phyloP scores from a whole-genome alignment of 2,888 invertebrate genomes.

The Noctua janthina region DNA sequence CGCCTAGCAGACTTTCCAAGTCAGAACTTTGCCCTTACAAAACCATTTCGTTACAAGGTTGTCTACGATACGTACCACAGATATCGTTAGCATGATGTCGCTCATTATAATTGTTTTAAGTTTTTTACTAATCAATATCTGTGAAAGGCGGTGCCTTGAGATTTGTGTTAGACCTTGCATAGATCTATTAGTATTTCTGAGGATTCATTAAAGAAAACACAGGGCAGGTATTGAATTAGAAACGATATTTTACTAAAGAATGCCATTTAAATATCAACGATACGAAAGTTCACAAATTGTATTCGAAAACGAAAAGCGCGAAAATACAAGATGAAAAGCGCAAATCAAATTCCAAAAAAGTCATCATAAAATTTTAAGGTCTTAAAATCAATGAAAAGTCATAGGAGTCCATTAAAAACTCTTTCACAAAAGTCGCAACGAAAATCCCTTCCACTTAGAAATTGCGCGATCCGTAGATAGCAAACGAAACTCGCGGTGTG shows the following conservation, averaged over 20 bases:
- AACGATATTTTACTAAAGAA: too few relatives aligned
- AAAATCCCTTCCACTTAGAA: slow-evolving; percentile 8
- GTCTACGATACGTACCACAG: slow-evolving; percentile 47
- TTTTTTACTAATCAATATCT: slow-evolving; percentile 4
- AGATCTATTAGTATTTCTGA: background rate
- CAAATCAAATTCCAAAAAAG: too few relatives aligned
- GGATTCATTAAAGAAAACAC: background rate
- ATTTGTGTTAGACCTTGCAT: background rate
- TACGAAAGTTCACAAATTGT: too few relatives aligned
- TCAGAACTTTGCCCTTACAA: slow-evolving; percentile 56
- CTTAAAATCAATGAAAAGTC: too few relatives aligned
- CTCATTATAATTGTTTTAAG: slow-evolving; percentile 21
- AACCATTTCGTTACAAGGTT: slow-evolving; percentile 55
- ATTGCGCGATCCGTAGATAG: slow-evolving; percentile 3
- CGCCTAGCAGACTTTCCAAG: slow-evolving; percentile 52
- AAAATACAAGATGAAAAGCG: too few relatives aligned
- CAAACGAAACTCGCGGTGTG: slow-evolving; percentile 44
- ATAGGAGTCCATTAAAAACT: background rate
- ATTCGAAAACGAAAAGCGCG: too few relatives aligned
- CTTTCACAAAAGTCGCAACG: background rate
- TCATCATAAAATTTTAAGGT: too few relatives aligned
- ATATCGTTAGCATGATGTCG: slow-evolving; percentile 32
- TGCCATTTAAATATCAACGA: too few relatives aligned
- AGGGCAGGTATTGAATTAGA: background rate
- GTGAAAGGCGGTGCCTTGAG: too few relatives aligned